A percentile compares a stretch with the other conserved stretches of the same genome.
phyloP scores from a whole-genome alignment of 2,797 vertebrate species.

The Loris lydekkerianus region DNA sequence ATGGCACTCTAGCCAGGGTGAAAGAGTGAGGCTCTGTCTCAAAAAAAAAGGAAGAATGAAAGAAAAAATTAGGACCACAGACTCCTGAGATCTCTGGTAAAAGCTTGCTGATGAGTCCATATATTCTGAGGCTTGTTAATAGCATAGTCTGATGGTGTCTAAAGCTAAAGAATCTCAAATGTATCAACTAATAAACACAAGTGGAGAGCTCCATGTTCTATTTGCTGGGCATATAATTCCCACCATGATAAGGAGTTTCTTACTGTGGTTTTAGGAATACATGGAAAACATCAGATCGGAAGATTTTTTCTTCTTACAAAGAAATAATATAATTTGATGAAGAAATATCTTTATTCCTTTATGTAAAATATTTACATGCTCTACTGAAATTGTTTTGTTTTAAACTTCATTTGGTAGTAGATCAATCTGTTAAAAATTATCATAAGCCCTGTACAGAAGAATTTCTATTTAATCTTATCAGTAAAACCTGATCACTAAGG shows the following conservation, averaged over 20 bases:
- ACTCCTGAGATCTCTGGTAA: background rate
- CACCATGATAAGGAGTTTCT: background rate
- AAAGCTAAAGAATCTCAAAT: background rate
- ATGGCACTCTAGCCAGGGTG: no score
- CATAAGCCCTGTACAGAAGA: background rate
- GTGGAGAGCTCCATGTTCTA: background rate
- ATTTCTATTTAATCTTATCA: slow-evolving; percentile 52
- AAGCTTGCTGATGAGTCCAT: background rate
- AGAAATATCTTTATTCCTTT: background rate
- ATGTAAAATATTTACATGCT: slow-evolving; percentile 6
- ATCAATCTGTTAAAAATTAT: slow-evolving; percentile 28
- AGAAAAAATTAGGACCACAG: background rate
- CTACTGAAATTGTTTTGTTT: slow-evolving; percentile 52
- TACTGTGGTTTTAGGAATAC: background rate
- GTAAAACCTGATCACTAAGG: background rate
- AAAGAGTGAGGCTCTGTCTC: no score
- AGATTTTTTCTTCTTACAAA: slow-evolving; percentile 54
- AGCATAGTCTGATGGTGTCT: background rate
- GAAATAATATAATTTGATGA: slow-evolving; percentile 57
- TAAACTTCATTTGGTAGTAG: slow-evolving; percentile 2
- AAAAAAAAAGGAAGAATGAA: no score
- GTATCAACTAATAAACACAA: background rate
- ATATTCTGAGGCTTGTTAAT: background rate
- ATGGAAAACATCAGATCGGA: background rate
- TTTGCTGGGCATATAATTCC: background rate